Conservation (phyloP, 2,888 invertebrate species). For the Listrodromus nycthemerus region DNA sequence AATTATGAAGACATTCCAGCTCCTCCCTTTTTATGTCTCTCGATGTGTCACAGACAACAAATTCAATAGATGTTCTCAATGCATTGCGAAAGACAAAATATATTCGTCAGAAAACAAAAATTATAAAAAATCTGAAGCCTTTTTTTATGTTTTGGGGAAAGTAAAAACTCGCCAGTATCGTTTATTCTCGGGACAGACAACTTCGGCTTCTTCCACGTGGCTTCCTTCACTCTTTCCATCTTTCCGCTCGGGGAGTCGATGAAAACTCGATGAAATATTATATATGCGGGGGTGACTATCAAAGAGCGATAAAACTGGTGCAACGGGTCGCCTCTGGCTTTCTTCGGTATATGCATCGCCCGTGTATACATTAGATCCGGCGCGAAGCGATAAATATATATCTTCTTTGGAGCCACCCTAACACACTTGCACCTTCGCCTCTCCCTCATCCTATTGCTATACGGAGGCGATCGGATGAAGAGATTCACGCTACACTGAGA, state of each 20-base stretch:
- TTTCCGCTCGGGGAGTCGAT: constrained; percentile 4
- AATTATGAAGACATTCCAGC: no score
- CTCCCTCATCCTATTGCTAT: not conserved
- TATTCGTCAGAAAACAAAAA: not conserved
- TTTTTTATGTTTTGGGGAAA: not conserved
- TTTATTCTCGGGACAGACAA: constrained; percentile 8
- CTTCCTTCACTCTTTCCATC: constrained; percentile 10
- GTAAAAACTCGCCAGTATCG: not conserved
- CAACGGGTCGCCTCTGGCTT: constrained; percentile 9
- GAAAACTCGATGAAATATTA: constrained; percentile 28
- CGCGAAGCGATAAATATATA: constrained; percentile 37
- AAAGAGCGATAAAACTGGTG: constrained; percentile 46
- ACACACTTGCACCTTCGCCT: not conserved
- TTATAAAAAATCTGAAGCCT: not conserved
- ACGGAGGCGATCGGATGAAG: no score
- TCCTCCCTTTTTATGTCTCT: no score
- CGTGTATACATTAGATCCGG: constrained; percentile 13
- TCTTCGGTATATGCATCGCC: not conserved
- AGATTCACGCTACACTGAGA: constrained; percentile 38
- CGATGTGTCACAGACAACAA: no score
- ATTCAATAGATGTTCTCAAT: no score
- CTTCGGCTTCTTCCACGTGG: constrained; percentile 11
- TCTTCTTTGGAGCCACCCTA: constrained; percentile 28
- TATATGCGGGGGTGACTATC: constrained; percentile 25
- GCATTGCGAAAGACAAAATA: not conserved